Conservation (phyloP, 2,113 vertebrate genomes). For the Seriola dumerili region DNA sequence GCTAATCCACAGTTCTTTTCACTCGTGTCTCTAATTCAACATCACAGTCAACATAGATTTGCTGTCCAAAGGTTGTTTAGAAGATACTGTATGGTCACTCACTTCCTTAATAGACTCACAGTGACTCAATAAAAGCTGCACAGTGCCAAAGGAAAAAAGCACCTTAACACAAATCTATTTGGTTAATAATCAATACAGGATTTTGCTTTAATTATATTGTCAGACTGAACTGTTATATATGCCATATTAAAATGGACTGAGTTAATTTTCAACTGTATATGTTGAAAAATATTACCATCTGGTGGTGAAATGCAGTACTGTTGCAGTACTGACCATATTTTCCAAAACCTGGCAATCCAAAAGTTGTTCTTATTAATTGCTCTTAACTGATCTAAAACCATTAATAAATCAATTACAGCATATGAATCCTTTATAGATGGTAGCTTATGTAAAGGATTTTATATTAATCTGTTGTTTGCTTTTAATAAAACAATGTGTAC, state of each 20-base stretch:
- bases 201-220: conserved; percentile 4
- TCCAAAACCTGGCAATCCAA: too few species aligned
- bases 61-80: conserved; percentile 11
- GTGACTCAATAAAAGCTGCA: conserved; percentile 13
- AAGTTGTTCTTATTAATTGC: too few species aligned
- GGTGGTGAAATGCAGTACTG: conserved; percentile 53
- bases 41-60: background rate
- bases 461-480: too few species aligned
- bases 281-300: conserved; percentile 65
- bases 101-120: background rate
- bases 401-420: too few species aligned
- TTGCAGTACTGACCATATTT: background rate
- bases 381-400: too few species aligned
- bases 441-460: too few species aligned
- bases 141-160: conserved; percentile 6
- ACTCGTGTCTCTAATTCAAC: background rate
- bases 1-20: background rate
- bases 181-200: conserved; percentile 33
- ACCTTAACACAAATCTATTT: background rate
- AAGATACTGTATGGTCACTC: conserved; percentile 1
- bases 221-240: background rate
- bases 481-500: too few species aligned
- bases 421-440: too few species aligned
- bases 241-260: background rate
- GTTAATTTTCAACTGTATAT: background rate